Base-by-base conservation (phyloP, 1,140 invertebrate genomes). In the Papilio polyxenes region DNA sequence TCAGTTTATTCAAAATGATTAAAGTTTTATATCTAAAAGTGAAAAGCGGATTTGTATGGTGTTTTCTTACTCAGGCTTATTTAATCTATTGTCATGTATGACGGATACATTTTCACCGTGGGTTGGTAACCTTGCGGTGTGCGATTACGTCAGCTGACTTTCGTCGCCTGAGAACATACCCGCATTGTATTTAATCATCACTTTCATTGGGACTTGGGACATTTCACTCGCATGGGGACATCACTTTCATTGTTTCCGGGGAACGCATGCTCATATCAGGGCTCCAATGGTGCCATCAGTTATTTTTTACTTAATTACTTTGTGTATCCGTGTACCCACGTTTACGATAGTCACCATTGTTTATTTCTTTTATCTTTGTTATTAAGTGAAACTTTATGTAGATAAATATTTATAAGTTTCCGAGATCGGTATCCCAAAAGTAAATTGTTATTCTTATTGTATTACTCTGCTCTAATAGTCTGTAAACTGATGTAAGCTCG, bases 81-180 rank as follows among this genome's bases (percentile, higher is more conserved):
- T 78, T 78, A 72, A 49, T 23, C 56, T 49, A 74, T 83, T 72
- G 72, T 69, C 76, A 72, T 79, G 76, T 79, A 72, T 74, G 49
- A 74, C 51, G 53, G 72, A 53, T 80, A 80, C 56, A 82, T 81
- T 82, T 81, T 72, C 82, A 59, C 81, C 81, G 81, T 82, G 81
- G 85, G 87, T 87, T 85, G 83, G 83, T 83, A 86, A 84, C 84
- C 80, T 87, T 87, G 84, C 83, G 77, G 62, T 83, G 75, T 81
- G 65, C 80, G n/a, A 84, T 90, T 90, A 89, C 88, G 87, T 90
- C 88, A 89, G 76, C 72, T 65, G 83, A 80, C 90, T 88, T 90
- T 91, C 85, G 85, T 88, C 86, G 87, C 87, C 89, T 91, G 89
- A 88, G 90, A 91, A 91, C 86, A 77, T 82, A 75, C 81, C n/a